phyloP scores from a whole-genome alignment of 2,888 invertebrate species.

The Byasa hedistus region DNA sequence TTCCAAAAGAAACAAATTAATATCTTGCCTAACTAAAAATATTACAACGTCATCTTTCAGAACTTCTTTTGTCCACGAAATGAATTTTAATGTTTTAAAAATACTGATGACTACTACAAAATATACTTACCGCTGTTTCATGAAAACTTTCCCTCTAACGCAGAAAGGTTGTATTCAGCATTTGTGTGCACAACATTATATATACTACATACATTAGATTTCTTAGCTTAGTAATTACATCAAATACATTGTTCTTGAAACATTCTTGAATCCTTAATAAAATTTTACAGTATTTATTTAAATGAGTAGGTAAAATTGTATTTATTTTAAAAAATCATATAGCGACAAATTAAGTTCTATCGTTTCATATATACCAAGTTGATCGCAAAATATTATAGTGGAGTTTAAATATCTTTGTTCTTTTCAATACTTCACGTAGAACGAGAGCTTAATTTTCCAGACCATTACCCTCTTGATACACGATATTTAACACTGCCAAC shows the following conservation, averaged over 20 bases:
- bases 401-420: slow-evolving; percentile 6
- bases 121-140: background rate
- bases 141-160: background rate
- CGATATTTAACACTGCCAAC: slow-evolving; percentile 17
- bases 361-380: background rate
- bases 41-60: background rate
- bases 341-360: too few relatives aligned
- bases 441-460: slow-evolving; percentile 20
- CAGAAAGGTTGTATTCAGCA: too few relatives aligned
- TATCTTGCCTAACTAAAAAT: background rate
- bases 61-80: background rate
- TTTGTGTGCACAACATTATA: too few relatives aligned
- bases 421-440: slow-evolving; percentile 11
- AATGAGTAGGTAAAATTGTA: too few relatives aligned
- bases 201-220: too few relatives aligned
- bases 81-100: background rate
- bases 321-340: too few relatives aligned
- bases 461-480: slow-evolving; percentile 23
- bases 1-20: background rate
- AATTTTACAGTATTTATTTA: too few relatives aligned
- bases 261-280: too few relatives aligned
- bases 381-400: background rate
- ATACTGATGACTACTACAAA: background rate
- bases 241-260: too few relatives aligned
- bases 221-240: too few relatives aligned